Evolutionary conservation across 2,113 vertebrate genomes (phyloP).

Genomic region (Vulpes vulpes): DNA sequence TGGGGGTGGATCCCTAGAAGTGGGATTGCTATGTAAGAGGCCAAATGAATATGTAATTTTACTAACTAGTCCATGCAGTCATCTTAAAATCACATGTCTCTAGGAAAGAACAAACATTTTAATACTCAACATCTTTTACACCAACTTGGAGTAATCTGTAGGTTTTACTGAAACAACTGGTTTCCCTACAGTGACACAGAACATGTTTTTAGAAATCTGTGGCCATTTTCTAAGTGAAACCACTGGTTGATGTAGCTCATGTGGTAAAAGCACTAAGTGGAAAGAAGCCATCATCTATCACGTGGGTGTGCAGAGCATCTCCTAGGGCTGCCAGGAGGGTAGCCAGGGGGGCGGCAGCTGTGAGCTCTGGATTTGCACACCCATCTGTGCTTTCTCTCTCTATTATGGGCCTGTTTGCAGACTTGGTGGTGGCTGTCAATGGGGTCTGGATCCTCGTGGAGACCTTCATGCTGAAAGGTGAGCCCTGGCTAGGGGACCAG

Average conservation of each 20-base stretch:
- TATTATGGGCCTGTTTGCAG: conserved; percentile 83
- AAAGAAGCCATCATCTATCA: accelerated
- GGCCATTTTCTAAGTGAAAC: neutral
- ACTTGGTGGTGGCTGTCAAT: conserved; percentile 96
- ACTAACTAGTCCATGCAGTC: neutral
- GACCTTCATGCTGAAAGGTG: conserved; percentile 95
- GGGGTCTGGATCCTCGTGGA: conserved; percentile 99
- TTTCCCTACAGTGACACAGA: neutral
- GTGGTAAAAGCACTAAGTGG: neutral
- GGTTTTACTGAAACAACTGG: neutral
- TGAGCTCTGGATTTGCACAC: neutral
- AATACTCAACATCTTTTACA: neutral
- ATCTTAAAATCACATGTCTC: neutral
- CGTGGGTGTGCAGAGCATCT: accelerated
- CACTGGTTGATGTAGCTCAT: neutral
- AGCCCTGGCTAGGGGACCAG: neutral
- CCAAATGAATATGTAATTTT: neutral
- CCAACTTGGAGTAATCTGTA: neutral
- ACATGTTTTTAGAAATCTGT: neutral
- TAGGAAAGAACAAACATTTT: neutral
- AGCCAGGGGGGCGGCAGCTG: neutral
- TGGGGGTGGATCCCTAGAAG: neutral
- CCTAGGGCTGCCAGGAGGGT: neutral
- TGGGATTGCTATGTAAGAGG: neutral
- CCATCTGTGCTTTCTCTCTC: neutral